A percentile compares a stretch with the other conserved stretches of the same genome.
Conservation (phyloP, 2,113 vertebrate genomes). For the Anarrhichthys ocellatus region DNA sequence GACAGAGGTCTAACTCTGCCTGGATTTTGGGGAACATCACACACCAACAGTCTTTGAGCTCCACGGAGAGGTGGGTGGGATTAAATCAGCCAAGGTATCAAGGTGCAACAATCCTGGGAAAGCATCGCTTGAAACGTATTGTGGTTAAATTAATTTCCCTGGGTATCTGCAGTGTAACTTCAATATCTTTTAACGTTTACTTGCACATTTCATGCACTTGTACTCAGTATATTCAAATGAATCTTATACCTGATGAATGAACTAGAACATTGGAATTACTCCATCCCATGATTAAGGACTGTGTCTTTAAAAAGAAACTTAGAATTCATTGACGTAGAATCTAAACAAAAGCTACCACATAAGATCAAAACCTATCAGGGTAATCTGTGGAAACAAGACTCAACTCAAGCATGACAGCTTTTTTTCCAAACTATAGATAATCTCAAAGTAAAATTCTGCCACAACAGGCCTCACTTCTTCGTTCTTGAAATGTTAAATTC, state of each 20-base stretch:
- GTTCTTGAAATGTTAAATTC: background rate
- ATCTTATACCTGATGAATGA: background rate
- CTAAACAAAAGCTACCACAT: background rate
- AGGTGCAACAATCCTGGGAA: background rate
- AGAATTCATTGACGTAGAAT: background rate
- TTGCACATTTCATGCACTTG: background rate
- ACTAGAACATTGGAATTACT: background rate
- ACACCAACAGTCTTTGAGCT: background rate
- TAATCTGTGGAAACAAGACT: background rate
- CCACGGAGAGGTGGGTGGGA: background rate
- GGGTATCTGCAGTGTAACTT: background rate
- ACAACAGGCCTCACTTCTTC: background rate
- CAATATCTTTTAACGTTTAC: background rate
- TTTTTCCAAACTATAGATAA: background rate
- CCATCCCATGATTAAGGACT: background rate
- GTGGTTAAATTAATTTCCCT: background rate
- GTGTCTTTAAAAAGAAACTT: background rate
- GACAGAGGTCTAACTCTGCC: constrained; percentile 42
- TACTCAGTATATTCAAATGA: background rate
- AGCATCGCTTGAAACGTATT: background rate
- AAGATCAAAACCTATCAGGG: background rate
- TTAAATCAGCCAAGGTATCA: background rate
- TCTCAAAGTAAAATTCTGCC: background rate
- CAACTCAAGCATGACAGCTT: background rate
- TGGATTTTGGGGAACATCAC: constrained; percentile 1